Evolutionary conservation across 2,888 invertebrate genomes (phyloP).

Genomic region (Spisula subtruncata): DNA sequence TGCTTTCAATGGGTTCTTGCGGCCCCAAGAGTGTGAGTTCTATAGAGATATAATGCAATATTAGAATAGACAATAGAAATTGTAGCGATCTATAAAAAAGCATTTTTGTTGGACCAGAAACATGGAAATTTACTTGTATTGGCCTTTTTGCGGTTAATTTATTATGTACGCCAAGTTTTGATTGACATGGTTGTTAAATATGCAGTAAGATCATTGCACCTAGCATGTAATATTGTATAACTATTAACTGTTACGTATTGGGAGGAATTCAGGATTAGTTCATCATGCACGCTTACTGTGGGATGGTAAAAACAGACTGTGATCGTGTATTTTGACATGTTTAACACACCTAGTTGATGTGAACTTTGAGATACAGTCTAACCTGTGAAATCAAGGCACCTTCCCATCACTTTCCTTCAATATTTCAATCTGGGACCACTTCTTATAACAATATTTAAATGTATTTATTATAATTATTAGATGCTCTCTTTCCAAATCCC

Average conservation of each 20-base stretch:
- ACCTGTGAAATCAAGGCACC: background rate
- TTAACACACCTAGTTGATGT: background rate
- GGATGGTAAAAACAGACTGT: background rate
- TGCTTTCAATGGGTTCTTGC: no score
- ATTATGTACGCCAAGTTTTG: background rate
- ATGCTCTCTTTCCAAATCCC: no score
- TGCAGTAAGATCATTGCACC: background rate
- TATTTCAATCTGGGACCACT: no score
- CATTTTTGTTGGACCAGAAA: no score
- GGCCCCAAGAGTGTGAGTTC: no score
- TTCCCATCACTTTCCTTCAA: no score
- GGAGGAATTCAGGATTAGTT: background rate
- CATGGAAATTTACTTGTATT: background rate
- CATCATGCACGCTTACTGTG: background rate
- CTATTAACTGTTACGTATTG: background rate
- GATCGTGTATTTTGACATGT: slow-evolving; percentile 6
- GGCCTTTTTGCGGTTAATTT: background rate
- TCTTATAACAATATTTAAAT: no score
- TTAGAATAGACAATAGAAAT: no score
- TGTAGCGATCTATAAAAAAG: no score
- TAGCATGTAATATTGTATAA: background rate
- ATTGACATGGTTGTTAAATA: background rate
- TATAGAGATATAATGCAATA: no score
- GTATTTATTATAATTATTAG: no score
- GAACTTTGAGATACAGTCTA: background rate